A percentile compares a stretch with the other conserved stretches of the same genome.
Conservation (phyloP, 1,140 invertebrate genomes). For the Anastatus disparis region DNA sequence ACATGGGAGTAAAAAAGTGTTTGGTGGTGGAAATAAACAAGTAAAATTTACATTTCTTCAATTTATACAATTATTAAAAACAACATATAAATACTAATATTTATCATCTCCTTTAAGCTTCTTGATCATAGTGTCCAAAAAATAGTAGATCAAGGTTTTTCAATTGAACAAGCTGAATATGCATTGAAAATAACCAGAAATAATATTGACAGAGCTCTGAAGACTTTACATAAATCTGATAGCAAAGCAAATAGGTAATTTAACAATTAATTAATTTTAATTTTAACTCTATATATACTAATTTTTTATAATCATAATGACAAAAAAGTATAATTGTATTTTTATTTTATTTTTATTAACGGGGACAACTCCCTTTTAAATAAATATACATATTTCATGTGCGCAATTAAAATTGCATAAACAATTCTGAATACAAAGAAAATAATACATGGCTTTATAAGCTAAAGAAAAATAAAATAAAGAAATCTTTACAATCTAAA, state of each 20-base stretch:
- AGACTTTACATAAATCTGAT: constrained; percentile 73
- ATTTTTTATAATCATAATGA: no score
- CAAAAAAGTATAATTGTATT: no score
- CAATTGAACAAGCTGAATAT: constrained; percentile 79
- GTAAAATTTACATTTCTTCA: constrained; percentile 55
- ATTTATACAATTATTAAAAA: constrained; percentile 1
- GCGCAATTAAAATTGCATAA: no score
- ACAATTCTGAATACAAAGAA: no score
- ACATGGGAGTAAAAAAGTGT: constrained; percentile 73
- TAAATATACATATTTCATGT: no score
- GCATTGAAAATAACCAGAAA: constrained; percentile 78
- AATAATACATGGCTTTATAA: no score
- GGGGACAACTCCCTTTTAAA: no score
- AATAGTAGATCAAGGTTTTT: constrained; percentile 83
- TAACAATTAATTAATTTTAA: not conserved
- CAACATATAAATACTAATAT: constrained; percentile 26
- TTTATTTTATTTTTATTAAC: no score
- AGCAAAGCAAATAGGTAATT: constrained; percentile 52
- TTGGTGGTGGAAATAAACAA: constrained; percentile 79
- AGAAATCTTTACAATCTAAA: no score
- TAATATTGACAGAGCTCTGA: constrained; percentile 78
- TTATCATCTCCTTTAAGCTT: constrained; percentile 54
- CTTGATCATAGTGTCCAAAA: constrained; percentile 83
- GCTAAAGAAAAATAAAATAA: no score
- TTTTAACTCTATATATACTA: not conserved